Base-by-base conservation (phyloP, 2,113 vertebrate species). In the Pardalotus punctatus region DNA sequence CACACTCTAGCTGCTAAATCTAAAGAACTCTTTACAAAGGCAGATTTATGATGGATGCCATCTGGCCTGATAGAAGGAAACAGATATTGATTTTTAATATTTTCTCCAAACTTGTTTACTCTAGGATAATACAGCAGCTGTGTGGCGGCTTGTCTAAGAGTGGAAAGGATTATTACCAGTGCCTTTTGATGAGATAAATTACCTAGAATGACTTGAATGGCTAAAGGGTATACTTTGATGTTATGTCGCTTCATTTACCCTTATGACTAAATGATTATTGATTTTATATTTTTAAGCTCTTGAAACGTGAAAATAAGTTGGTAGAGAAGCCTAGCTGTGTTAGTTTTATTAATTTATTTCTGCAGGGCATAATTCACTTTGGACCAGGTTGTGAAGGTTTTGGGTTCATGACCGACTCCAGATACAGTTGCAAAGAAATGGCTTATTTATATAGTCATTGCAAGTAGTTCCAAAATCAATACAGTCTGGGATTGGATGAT, bases 181-280 rank as follows among this genome's bases (percentile, higher is more conserved):
- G 98, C 98, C 98, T 98, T 98, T 98, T 98, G 98, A 98, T 98
- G 97, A 98, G 98, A 98, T 98, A 98, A 98, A 99, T 99, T 98
- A 98, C 98, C 98, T 93, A 92, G 96, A 98, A 98, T 97, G 97
- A 98, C 98, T 98, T 98, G 97, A 98, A 98, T 98, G 97, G 98
- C 98, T 98, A 98, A 98, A 98, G 98, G 98, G 98, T 98, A 98
- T 95, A 98, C 98, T 98, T 98, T 98, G 98, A 99, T 99, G 98
- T 98, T 98, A 98, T 98, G 98, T 98, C 95, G 97, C 98, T 99
- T 99, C 98, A 98, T 99, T 99, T 99, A 98, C 98, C 98, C 98
- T 98, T 98, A 98, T 98, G 98, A 99, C 98, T 99, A 99, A 99
- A 99, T 99, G 98, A 99, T 98, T 99, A 99, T 99, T 99, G 98